Base-by-base conservation (phyloP, 2,888 invertebrate genomes). In the Drosophila colorata region DNA sequence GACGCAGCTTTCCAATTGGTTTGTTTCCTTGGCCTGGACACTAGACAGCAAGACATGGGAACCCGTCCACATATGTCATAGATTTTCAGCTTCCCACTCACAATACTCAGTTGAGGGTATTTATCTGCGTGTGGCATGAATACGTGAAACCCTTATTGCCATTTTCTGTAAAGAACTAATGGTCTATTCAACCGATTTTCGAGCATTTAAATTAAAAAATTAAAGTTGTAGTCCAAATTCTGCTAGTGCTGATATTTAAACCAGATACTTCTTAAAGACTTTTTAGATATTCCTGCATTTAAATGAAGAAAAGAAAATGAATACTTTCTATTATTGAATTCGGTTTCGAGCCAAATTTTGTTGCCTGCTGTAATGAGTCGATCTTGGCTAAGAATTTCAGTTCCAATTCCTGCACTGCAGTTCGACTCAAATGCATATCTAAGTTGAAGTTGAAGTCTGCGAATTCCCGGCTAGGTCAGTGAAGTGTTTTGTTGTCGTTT, bases 1-100 rank as follows among this genome's bases (percentile, higher is more conserved):
- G 65, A 76, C 77, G 74, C 57, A 67, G 81, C 67, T 69, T 77
- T 74, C 71, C 55, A 72, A 66, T 69, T 84, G 78, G 69, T 48
- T 48, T 65, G 48, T 52, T 60, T 69, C 58, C 67, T 64, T 49
- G 33, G 48, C 35, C 44, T n/a, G 18, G 40, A 74, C 83, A 81
- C 83, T 72, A 8, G 49, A 35, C 66, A 55, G 40, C 69, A 73
- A 60, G 53, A 57, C 46, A 28, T 57, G 64, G 52, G 38, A 65
- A 63, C 33, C 33, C 60, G 49, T 60, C 48, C 60, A 35, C 63
- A 63, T 49, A 66, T 49, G 64, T 37, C 64, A 48, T 9, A 52
- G 51, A 38, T 20, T 46, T 46, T 23, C 20, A 20, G 60, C n/a
- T 33, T 28, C n/a, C n/a, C n/a, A n/a, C n/a, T n/a, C n/a, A n/a